Conservation (phyloP, 1,140 invertebrate species). For the Papilio machaon region DNA sequence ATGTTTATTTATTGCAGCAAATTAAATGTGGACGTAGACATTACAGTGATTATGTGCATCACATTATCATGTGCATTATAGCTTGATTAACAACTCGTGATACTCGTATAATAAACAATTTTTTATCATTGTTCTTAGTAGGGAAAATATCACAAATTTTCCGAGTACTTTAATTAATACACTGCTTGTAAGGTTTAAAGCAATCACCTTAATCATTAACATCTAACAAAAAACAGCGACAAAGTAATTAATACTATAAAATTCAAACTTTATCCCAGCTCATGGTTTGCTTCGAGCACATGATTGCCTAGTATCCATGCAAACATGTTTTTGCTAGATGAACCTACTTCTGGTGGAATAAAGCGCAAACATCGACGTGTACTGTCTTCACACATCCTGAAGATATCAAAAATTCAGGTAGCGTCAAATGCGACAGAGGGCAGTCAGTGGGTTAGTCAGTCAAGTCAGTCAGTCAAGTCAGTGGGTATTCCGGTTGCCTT, state of each 20-base stretch:
- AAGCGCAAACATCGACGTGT: background rate
- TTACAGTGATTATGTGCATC: too few species aligned
- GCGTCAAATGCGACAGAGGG: too few species aligned
- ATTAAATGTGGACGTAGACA: too few species aligned
- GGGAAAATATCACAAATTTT: background rate
- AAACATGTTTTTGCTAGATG: background rate
- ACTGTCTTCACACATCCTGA: too few species aligned
- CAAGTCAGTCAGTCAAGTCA: too few species aligned
- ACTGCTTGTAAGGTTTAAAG: conserved; percentile 14
- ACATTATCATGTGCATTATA: too few species aligned
- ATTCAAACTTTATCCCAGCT: background rate
- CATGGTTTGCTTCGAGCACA: background rate
- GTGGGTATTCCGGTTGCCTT: too few species aligned
- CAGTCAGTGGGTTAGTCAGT: too few species aligned
- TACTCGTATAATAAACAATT: background rate
- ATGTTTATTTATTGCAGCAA: too few species aligned
- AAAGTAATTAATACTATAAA: background rate
- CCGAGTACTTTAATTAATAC: background rate
- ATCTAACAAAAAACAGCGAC: background rate
- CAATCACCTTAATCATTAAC: conserved; percentile 1
- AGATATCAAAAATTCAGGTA: too few species aligned
- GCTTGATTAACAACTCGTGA: too few species aligned
- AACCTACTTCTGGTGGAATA: background rate
- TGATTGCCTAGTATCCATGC: background rate
- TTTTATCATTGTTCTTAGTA: background rate